These are phyloP conservation scores for Steinernema carpocapsae DNA, from an alignment of 2,888 invertebrate species.

Conservation along the genomic window DNA sequence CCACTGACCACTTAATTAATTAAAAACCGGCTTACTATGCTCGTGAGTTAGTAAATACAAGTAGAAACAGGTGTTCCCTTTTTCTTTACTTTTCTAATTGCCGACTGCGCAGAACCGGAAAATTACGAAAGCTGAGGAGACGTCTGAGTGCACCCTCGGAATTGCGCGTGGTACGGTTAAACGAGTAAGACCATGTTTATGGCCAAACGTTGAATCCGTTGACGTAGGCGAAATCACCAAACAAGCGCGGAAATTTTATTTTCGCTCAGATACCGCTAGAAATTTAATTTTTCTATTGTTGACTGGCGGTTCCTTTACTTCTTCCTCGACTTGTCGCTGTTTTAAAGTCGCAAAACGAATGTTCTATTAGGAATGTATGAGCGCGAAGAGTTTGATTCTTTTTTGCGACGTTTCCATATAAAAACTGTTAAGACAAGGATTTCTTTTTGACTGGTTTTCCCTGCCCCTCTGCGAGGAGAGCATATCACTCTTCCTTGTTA, in stretches of 20 bases:
- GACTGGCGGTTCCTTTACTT: background rate
- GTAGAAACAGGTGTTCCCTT: constrained; percentile 4
- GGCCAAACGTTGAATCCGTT: too few species aligned
- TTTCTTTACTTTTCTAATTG: constrained; percentile 32
- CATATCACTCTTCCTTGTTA: background rate
- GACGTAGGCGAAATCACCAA: too few species aligned
- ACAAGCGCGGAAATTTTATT: constrained; percentile 2
- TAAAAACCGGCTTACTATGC: constrained; percentile 20
- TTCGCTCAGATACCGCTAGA: constrained; percentile 9
- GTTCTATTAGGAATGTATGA: background rate
- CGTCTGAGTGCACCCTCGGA: constrained; percentile 2
- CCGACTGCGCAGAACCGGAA: constrained; percentile 22
- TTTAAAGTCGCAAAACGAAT: background rate
- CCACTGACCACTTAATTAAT: background rate
- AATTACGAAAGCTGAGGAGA: constrained; percentile 1
- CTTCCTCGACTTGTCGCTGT: background rate
- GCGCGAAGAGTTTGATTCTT: background rate
- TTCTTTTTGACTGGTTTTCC: background rate
- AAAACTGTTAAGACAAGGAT: background rate
- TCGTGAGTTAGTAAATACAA: too few species aligned
- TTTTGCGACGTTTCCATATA: background rate
- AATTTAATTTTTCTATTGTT: constrained; percentile 14
- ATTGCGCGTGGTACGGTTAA: constrained; percentile 15
- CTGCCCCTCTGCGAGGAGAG: background rate
- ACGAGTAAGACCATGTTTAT: background rate